phyloP scores from a whole-genome alignment of 2,113 vertebrate genomes.

The Xiphorhynchus elegans region DNA sequence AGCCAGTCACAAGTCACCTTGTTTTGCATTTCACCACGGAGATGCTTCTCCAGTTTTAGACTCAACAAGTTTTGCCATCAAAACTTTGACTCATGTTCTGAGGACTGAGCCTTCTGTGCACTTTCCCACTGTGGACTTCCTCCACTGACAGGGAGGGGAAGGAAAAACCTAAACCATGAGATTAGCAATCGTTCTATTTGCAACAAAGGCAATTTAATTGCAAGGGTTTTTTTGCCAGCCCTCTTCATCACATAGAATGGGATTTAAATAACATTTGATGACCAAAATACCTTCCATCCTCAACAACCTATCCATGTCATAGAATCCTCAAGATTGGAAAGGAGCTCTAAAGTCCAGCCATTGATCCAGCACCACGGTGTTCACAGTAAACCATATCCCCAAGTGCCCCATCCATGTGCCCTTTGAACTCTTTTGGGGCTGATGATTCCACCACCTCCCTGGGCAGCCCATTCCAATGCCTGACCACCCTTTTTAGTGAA shows the following conservation, averaged over 20 bases:
- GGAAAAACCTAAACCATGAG: neutral
- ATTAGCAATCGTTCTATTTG: neutral
- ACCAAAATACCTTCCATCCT: neutral
- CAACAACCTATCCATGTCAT: neutral
- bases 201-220: neutral
- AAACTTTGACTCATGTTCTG: neutral
- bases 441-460: neutral
- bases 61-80: neutral
- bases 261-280: neutral
- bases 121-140: neutral
- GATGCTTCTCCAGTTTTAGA: neutral
- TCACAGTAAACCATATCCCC: neutral
- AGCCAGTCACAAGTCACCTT: neutral
- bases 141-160: neutral
- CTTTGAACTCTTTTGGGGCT: neutral
- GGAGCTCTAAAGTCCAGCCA: neutral
- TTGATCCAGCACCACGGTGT: neutral
- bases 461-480: neutral
- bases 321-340: neutral
- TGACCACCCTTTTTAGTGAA: neutral
- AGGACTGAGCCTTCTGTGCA: neutral
- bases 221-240: neutral
- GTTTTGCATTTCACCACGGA: neutral
- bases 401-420: neutral
- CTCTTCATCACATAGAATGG: neutral